Percentiles rank a stretch among this genome's conserved stretches.
phyloP scores from a whole-genome alignment of 2,113 vertebrate genomes.

The Calypte anna region DNA sequence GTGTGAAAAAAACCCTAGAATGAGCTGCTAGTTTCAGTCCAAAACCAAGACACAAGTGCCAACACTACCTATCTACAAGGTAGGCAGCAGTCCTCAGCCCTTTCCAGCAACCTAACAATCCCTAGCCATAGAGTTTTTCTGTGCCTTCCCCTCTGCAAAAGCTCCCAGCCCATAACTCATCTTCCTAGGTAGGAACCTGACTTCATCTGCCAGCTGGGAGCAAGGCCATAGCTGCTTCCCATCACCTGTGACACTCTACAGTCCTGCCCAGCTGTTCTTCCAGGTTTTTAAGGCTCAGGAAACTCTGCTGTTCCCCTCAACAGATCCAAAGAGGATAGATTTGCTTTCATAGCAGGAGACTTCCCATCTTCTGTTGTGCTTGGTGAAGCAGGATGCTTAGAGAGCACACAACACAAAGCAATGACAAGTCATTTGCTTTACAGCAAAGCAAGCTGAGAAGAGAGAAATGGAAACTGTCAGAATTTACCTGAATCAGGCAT shows the following conservation, averaged over 20 bases:
- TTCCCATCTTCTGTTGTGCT: not conserved
- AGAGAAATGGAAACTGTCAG: slow-evolving; percentile 32
- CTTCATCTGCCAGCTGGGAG: not conserved
- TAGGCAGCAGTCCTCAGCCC: not conserved
- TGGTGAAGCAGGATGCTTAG: not conserved
- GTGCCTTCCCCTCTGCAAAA: not conserved
- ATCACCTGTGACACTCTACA: not conserved
- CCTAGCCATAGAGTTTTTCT: not conserved
- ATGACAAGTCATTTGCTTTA: not conserved
- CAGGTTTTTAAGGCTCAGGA: not conserved
- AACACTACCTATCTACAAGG: not conserved
- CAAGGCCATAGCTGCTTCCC: not conserved
- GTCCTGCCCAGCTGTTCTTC: not conserved
- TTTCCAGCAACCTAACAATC: not conserved
- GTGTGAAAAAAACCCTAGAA: not conserved
- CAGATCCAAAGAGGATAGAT: not conserved
- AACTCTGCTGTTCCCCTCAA: not conserved
- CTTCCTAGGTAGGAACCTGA: not conserved
- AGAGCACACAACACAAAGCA: not conserved
- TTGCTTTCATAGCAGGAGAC: not conserved
- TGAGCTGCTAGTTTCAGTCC: not conserved
- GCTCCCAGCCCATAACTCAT: not conserved
- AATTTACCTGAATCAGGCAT: slow-evolving; percentile 51
- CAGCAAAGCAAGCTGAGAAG: slow-evolving; percentile 15
- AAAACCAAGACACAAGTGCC: not conserved